Conservation (phyloP, 2,888 invertebrate genomes). For the Drosophila mulleri region DNA sequence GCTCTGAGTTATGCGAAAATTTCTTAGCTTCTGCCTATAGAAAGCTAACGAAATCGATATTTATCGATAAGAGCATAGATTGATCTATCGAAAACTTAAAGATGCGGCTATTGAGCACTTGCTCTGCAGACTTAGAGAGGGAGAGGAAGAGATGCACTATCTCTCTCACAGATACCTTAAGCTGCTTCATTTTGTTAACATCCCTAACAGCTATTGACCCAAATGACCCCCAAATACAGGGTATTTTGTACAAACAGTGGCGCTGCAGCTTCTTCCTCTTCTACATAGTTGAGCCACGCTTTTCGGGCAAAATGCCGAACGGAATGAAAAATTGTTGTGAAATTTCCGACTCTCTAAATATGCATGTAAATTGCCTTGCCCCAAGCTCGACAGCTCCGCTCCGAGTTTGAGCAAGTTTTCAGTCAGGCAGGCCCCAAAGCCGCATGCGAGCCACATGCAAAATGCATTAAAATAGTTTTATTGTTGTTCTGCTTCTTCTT, state of each 20-base stretch:
- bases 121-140: no score
- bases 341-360: conserved; percentile 23
- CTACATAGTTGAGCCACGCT: neutral
- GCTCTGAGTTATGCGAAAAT: no score
- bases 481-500: conserved; percentile 15
- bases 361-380: conserved; percentile 49
- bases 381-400: conserved; percentile 22
- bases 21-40: no score
- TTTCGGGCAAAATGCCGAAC: conserved; percentile 26
- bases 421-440: conserved; percentile 1
- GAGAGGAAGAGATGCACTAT: no score
- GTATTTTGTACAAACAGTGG: neutral
- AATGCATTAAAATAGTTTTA: conserved; percentile 63
- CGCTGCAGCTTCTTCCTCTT: neutral
- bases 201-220: neutral
- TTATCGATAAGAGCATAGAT: neutral
- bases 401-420: conserved; percentile 24
- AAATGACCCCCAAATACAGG: neutral
- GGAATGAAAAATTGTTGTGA: conserved; percentile 22
- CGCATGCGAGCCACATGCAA: conserved; percentile 52
- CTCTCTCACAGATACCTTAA: neutral
- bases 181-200: neutral
- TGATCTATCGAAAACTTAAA: neutral
- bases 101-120: no score
- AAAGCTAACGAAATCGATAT: neutral